Conservation (phyloP, 2,797 vertebrate species). For the Sorex maritimensis region DNA sequence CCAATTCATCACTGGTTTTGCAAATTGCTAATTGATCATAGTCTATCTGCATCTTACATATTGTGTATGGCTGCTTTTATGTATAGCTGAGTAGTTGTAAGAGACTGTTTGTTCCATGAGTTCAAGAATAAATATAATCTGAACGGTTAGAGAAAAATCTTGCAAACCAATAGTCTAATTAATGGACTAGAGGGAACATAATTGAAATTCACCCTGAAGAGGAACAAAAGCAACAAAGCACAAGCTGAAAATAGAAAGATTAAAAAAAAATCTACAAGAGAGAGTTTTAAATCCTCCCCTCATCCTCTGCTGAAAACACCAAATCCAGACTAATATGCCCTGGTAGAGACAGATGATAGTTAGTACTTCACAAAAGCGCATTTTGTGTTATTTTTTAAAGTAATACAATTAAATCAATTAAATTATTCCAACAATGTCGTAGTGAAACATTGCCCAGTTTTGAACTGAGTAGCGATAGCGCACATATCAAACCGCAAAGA, state of each 20-base stretch:
- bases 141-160: neutral
- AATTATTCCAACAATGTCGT: conserved; percentile 35
- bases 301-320: neutral
- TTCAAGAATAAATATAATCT: neutral
- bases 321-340: neutral
- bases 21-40: neutral
- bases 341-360: neutral
- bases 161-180: neutral
- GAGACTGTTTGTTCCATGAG: neutral
- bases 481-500: conserved; percentile 89
- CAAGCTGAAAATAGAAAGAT: neutral
- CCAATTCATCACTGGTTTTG: neutral
- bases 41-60: neutral
- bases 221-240: neutral
- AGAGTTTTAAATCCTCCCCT: neutral
- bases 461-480: neutral
- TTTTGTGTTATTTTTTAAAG: neutral
- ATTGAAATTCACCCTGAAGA: neutral
- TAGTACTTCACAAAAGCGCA: neutral
- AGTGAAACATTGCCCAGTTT: conserved; percentile 33
- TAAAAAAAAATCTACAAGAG: neutral
- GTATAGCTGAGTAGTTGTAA: neutral
- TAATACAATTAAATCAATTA: conserved; percentile 71
- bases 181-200: neutral
- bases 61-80: neutral